Conservation (phyloP, 2,888 invertebrate species). For the Formica aserva region DNA sequence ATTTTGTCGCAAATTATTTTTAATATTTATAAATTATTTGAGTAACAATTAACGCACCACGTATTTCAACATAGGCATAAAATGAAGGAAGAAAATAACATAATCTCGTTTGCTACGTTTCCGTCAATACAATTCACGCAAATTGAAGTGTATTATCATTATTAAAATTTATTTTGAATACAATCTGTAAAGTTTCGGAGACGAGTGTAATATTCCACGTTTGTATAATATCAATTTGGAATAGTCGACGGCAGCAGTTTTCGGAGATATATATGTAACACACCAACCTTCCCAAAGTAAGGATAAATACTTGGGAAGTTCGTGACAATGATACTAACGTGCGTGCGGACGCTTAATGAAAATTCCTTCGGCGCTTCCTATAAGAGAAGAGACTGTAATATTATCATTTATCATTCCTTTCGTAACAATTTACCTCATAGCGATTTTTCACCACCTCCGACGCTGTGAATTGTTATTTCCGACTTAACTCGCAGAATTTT, state of each 20-base stretch:
- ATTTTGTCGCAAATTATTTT: neutral
- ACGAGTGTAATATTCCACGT: neutral
- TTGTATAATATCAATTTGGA: slow-evolving; percentile 45
- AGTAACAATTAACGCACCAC: neutral
- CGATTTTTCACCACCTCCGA: neutral
- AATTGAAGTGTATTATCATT: neutral
- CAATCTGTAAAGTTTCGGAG: neutral
- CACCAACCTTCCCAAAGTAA: slow-evolving; percentile 47
- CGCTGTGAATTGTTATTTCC: neutral
- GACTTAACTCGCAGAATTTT: neutral
- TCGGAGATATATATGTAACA: slow-evolving; percentile 13
- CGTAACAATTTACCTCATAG: neutral
- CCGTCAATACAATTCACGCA: neutral
- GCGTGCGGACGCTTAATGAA: slow-evolving; percentile 56
- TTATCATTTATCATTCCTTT: slow-evolving; percentile 23
- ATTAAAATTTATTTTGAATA: slow-evolving; percentile 18
- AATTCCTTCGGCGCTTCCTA: slow-evolving; percentile 31
- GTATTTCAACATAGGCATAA: neutral
- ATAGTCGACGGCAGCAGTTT: neutral
- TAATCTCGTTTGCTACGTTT: neutral
- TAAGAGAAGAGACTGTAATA: neutral
- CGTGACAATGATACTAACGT: slow-evolving; percentile 63
- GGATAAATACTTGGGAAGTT: slow-evolving; percentile 59
- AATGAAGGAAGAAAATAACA: neutral
- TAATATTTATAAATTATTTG: neutral